Base-by-base conservation (phyloP, 30 jellyfish, hydroid and myxozoan genomes). In the Chrysaora quinquecirrha region DNA sequence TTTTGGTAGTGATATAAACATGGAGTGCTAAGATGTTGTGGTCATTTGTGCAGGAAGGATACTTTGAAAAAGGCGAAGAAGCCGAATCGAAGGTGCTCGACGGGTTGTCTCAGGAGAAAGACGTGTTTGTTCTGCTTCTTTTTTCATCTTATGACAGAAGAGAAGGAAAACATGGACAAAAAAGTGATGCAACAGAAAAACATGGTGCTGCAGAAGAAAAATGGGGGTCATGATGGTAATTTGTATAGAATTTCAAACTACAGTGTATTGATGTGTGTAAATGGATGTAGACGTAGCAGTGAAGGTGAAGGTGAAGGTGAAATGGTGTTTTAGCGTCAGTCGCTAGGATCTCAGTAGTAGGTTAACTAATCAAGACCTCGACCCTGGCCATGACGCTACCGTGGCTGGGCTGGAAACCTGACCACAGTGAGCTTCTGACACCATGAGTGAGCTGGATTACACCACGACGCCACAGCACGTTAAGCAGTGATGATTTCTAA, bases 21-120 rank as follows among this genome's bases (percentile, higher is more conserved):
- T 52, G 68, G 68, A 52, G 29, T 52, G 68, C 29, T 52, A 52
- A 52, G 25, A 52, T 52, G 68, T 25, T 9, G 68, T 52, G 29
- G 29, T 10, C 29, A 10, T 2, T 16, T 16, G 29, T 52, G 19
- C 6, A 3, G 4, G 68, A 52, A 52, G 29, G 68, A 52, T 52
- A 52, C 19, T 52, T 52, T 20, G 27, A 52, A 20, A 25, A 52
- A 52, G 68, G 19, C 9, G 68, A 12, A 25, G 29, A 52, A 25
- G 68, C 29, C 29, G n/a, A n/a, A n/a, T n/a, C 68, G 68, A 19
- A 52, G 68, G 68, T 19, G 27, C 12, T 20, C 19, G 68, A 16
- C 29, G 27, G 12, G 29, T 16, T 52, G 24, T 16, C 68, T 2
- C 2, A 10, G 68, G 68, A 10, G 25, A 19, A 52, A 52, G 68